Evolutionary conservation across 2,113 vertebrate genomes (phyloP).

Genomic region (Acrocephalus arundinaceus): DNA sequence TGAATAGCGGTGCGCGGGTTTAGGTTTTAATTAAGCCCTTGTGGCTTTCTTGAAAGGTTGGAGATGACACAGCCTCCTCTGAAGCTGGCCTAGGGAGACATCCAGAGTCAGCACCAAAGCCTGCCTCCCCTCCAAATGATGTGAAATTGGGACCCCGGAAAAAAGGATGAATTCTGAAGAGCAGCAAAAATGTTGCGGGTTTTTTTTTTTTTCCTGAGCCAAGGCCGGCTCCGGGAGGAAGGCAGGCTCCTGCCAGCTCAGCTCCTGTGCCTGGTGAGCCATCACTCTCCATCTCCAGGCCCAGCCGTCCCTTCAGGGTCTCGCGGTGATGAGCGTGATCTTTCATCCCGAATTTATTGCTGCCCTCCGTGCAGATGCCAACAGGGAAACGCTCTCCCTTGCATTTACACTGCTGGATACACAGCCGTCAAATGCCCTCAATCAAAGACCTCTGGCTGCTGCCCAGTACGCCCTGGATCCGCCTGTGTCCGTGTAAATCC

Average conservation of each 20-base stretch:
- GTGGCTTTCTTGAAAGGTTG: slow-evolving; percentile 78
- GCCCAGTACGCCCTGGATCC: not conserved
- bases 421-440: not conserved
- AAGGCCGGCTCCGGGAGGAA: not conserved
- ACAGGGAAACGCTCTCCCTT: not conserved
- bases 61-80: slow-evolving; percentile 71
- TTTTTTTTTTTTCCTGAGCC: not conserved
- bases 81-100: slow-evolving; percentile 69
- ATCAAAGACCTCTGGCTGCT: not conserved
- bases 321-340: fast-evolving
- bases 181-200: not conserved
- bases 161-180: not conserved
- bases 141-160: slow-evolving; percentile 16
- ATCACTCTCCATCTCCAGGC: not conserved
- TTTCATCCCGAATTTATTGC: not conserved
- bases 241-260: not conserved
- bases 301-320: not conserved
- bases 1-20: slow-evolving; percentile 67
- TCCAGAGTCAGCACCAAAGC: slow-evolving; percentile 69
- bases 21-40: slow-evolving; percentile 81
- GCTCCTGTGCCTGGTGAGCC: not conserved
- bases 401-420: not conserved
- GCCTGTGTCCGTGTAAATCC: not conserved
- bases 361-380: not conserved
- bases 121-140: slow-evolving; percentile 51